Evolutionary conservation across 92 coral and sea anemone genomes (phyloP).

Genomic region (Umimayanthus kanabou): DNA sequence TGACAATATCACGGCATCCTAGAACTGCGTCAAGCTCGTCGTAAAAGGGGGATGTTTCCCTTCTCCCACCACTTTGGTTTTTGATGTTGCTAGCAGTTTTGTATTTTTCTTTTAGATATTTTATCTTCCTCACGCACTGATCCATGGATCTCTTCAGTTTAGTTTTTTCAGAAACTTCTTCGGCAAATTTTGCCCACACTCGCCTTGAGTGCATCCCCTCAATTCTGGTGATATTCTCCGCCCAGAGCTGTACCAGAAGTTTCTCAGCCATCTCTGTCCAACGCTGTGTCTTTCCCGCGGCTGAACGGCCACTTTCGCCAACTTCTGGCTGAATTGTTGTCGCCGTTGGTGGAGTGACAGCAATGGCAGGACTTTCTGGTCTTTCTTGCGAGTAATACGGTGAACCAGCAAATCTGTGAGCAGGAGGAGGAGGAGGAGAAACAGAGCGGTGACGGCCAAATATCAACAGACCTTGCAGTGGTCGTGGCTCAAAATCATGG

Average conservation of each 20-base stretch:
- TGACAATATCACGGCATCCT: constrained; percentile 47
- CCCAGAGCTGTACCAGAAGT: constrained; percentile 4
- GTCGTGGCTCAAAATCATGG: too few relatives aligned
- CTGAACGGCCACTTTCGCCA: too few relatives aligned
- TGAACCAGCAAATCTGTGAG: too few relatives aligned
- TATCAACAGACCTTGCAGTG: too few relatives aligned
- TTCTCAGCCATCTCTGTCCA: constrained; percentile 18
- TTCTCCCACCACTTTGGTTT: constrained; percentile 39
- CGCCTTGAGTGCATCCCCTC: constrained; percentile 13
- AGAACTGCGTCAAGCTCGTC: constrained; percentile 35
- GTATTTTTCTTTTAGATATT: background rate
- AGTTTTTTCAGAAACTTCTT: background rate
- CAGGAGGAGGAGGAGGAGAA: too few relatives aligned
- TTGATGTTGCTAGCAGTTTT: background rate
- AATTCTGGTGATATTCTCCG: background rate
- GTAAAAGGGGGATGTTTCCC: constrained; percentile 41
- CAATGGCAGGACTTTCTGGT: too few relatives aligned
- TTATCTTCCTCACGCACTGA: background rate
- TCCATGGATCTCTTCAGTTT: background rate
- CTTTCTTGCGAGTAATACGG: too few relatives aligned
- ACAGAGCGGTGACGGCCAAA: too few relatives aligned
- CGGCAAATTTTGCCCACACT: constrained; percentile 15
- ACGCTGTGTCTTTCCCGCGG: background rate
- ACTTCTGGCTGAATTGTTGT: too few relatives aligned
- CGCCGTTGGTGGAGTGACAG: too few relatives aligned